Conservation (phyloP, 2,113 vertebrate genomes). For the Ranitomeya variabilis region DNA sequence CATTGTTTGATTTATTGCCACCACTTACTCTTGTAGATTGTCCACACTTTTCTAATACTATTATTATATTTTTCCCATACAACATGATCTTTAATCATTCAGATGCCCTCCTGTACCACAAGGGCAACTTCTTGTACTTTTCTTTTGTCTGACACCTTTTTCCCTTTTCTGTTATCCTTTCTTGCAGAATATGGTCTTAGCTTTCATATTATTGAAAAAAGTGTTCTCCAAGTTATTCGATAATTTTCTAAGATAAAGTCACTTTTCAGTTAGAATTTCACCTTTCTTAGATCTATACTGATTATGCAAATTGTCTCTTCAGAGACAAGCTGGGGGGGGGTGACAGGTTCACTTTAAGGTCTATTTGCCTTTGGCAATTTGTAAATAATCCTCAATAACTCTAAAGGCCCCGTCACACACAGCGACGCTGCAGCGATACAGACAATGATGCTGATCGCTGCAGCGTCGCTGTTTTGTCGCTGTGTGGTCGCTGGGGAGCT, state of each 20-base stretch:
- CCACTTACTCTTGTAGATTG: background rate
- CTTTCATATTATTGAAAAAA: background rate
- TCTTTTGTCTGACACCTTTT: background rate
- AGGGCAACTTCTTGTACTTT: background rate
- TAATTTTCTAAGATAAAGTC: background rate
- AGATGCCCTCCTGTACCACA: background rate
- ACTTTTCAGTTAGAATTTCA: background rate
- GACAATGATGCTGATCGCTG: too few relatives aligned
- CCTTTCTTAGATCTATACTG: too few relatives aligned
- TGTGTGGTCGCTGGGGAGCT: too few relatives aligned
- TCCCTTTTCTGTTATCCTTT: background rate
- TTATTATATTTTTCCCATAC: slow-evolving; percentile 13
- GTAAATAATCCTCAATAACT: too few relatives aligned
- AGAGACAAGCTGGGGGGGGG: too few relatives aligned
- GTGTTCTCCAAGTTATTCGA: background rate
- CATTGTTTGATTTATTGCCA: slow-evolving; percentile 20
- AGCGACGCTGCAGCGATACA: too few relatives aligned
- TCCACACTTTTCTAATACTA: slow-evolving; percentile 27
- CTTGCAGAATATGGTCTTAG: background rate
- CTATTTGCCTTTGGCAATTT: too few relatives aligned
- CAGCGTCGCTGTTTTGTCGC: too few relatives aligned
- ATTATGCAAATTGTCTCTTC: too few relatives aligned
- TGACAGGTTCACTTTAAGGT: too few relatives aligned
- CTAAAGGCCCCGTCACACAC: too few relatives aligned
- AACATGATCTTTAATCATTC: slow-evolving; percentile 23